These are phyloP conservation scores for Incurvaria masculella DNA, from an alignment of 2,888 invertebrate species.

Conservation along the genomic window DNA sequence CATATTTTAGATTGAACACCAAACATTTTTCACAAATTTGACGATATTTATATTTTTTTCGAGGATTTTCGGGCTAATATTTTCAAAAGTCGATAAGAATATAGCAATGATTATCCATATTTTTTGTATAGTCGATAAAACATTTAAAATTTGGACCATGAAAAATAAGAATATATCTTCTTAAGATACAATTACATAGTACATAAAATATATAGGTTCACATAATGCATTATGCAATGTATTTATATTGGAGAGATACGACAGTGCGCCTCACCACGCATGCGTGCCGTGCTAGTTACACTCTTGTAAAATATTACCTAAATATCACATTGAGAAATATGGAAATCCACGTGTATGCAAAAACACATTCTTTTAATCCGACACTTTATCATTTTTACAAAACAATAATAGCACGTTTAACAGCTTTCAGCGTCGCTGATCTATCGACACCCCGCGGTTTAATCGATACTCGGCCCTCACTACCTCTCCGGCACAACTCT, in stretches of 20 bases:
- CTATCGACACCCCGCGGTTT: not conserved
- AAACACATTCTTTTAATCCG: conserved; percentile 51
- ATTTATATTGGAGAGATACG: conserved; percentile 31
- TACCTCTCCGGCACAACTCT: no score
- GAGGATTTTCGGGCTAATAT: conserved; percentile 45
- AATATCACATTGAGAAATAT: conserved; percentile 59
- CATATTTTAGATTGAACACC: conserved; percentile 53
- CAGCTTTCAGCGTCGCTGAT: not conserved
- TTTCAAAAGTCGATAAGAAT: conserved; percentile 54
- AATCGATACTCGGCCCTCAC: no score
- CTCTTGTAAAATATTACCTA: conserved; percentile 31
- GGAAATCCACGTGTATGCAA: conserved; percentile 56
- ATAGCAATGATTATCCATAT: conserved; percentile 55
- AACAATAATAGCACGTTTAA: conserved; percentile 51
- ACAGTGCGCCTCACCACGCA: conserved; percentile 11
- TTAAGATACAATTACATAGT: conserved; percentile 56
- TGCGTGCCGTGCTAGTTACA: conserved; percentile 19
- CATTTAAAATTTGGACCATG: conserved; percentile 59
- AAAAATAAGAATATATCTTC: conserved; percentile 58
- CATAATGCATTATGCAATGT: conserved; percentile 49
- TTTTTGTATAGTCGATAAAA: conserved; percentile 57
- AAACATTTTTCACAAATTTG: conserved; percentile 50
- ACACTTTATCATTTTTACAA: conserved; percentile 26
- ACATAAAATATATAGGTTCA: conserved; percentile 55
- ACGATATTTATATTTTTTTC: conserved; percentile 44